Conservation (phyloP, 2,888 invertebrate species). For the Harmothoe impar region DNA sequence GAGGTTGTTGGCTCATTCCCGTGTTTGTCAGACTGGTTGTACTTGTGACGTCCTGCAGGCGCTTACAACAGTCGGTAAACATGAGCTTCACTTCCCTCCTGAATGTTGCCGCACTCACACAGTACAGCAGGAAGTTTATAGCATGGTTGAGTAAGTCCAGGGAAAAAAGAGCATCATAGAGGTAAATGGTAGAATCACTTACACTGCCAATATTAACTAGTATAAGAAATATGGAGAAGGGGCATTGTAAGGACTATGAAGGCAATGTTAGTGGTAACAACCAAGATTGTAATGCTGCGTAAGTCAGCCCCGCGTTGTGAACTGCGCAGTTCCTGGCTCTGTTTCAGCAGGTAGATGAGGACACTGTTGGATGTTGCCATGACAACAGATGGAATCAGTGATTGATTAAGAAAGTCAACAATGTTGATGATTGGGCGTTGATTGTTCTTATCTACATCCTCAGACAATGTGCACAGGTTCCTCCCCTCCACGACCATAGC, state of each 20-base stretch:
- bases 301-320: not conserved
- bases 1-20: no score
- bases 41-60: no score
- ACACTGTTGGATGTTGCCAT: not conserved
- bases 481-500: no score
- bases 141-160: not conserved
- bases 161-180: not conserved
- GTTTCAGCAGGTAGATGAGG: not conserved
- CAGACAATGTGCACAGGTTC: no score
- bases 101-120: not conserved
- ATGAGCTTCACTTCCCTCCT: not conserved
- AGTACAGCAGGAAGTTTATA: not conserved
- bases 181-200: no score
- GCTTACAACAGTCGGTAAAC: no score
- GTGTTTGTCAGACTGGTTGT: no score
- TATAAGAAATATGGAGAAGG: not conserved
- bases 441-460: no score
- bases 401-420: not conserved
- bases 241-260: not conserved
- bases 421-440: not conserved
- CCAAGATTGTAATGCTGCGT: not conserved
- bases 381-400: not conserved
- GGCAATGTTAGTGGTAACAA: not conserved
- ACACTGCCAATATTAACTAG: not conserved
- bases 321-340: not conserved